A percentile compares a stretch with the other conserved stretches of the same genome.
Conservation (phyloP, 2,888 invertebrate genomes). For the Agrypnus murinus region DNA sequence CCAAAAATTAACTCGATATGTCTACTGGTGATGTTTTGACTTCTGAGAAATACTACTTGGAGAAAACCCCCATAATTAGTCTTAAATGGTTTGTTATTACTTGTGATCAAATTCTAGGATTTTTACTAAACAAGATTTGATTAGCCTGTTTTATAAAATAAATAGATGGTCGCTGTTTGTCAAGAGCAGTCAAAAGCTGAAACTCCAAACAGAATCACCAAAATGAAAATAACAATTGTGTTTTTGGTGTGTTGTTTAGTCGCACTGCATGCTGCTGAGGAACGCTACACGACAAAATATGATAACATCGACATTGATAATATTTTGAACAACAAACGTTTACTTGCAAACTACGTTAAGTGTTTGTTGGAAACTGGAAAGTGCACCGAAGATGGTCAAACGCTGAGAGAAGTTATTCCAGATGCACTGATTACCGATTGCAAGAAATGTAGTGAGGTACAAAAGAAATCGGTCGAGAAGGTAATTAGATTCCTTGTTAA, state of each 20-base stretch:
- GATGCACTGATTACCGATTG: conserved; percentile 80
- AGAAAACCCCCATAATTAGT: not conserved
- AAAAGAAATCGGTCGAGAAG: conserved; percentile 76
- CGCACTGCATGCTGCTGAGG: conserved; percentile 38
- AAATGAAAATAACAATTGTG: conserved; percentile 1
- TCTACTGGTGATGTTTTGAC: too few relatives aligned
- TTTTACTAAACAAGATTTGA: not conserved
- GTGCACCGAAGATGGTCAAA: conserved; percentile 78
- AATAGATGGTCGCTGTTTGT: too few relatives aligned
- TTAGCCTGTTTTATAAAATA: not conserved
- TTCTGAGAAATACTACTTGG: too few relatives aligned
- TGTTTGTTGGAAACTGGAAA: conserved; percentile 77
- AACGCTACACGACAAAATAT: conserved; percentile 77
- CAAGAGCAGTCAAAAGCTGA: not conserved
- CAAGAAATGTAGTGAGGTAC: conserved; percentile 76
- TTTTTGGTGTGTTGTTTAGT: not conserved
- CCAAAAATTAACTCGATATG: too few relatives aligned
- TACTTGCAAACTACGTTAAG: conserved; percentile 78
- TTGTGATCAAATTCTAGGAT: not conserved
- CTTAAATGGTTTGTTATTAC: conserved; percentile 9
- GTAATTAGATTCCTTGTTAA: conserved; percentile 76
- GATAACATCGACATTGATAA: conserved; percentile 79
- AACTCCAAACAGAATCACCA: not conserved
- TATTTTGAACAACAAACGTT: conserved; percentile 76
- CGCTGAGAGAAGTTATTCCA: conserved; percentile 74